Percentiles rank a stretch among this genome's conserved stretches.
Conservation (phyloP, 1,140 invertebrate species). For the Penaeus japonicus region DNA sequence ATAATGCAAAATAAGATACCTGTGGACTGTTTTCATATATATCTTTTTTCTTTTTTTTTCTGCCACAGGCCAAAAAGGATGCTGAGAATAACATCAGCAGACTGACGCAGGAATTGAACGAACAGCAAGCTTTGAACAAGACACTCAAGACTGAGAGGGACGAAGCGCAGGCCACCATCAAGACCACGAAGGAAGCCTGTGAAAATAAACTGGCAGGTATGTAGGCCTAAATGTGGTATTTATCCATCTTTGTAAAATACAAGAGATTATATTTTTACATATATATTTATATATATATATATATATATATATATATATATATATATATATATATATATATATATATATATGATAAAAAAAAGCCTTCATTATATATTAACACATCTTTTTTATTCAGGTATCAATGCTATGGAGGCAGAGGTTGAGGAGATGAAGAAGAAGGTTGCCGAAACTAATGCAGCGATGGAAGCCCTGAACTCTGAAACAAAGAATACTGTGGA, state of each 20-base stretch:
- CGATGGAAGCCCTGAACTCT: not conserved
- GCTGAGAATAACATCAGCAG: not conserved
- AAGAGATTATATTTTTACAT: too few relatives aligned
- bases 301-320: too few relatives aligned
- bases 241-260: not conserved
- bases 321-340: not conserved
- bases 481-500: not conserved
- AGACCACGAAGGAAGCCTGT: not conserved
- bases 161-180: not conserved
- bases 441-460: not conserved
- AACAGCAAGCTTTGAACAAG: not conserved
- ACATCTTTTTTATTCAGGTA: not conserved
- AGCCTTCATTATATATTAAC: not conserved
- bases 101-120: not conserved
- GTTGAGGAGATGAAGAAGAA: not conserved
- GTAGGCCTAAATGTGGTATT: not conserved
- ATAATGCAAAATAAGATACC: too few relatives aligned
- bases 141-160: not conserved
- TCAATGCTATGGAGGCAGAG: not conserved
- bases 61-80: not conserved
- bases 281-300: not conserved
- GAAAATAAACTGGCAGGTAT: not conserved
- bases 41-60: not conserved
- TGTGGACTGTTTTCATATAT: too few relatives aligned
- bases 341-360: not conserved